Evolutionary conservation across 2,888 invertebrate genomes (phyloP).

Genomic region (Galeopsomyia nigrocyanea): DNA sequence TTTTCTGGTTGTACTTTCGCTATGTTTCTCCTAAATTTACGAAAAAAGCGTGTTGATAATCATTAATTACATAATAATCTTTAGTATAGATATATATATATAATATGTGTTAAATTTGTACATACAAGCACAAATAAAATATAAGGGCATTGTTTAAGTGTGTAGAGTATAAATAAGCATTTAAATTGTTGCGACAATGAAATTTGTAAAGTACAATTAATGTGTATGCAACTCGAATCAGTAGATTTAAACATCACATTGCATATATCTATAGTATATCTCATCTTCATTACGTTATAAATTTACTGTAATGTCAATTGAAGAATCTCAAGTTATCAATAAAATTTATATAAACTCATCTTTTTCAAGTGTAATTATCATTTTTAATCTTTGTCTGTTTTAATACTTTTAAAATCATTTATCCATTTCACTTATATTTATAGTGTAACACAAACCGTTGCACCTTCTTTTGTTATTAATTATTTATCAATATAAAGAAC

Average conservation of each 20-base stretch:
- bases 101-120: slow-evolving; percentile 31
- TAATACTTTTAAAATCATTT: not conserved
- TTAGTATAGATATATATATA: not conserved
- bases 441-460: not conserved
- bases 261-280: not conserved
- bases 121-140: slow-evolving; percentile 33
- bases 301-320: slow-evolving; percentile 25
- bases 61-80: no score
- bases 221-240: slow-evolving; percentile 21
- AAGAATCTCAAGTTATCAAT: slow-evolving; percentile 26
- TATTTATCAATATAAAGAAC: no score
- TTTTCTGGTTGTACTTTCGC: no score
- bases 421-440: not conserved
- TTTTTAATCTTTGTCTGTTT: not conserved
- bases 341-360: slow-evolving; percentile 31
- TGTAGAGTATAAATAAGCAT: slow-evolving; percentile 38
- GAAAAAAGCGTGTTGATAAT: no score
- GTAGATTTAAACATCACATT: slow-evolving; percentile 22
- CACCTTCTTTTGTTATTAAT: no score
- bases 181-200: slow-evolving; percentile 27
- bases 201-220: slow-evolving; percentile 35
- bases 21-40: no score
- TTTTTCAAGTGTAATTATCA: no score
- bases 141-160: slow-evolving; percentile 48
- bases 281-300: slow-evolving; percentile 25